phyloP scores from a whole-genome alignment of 2,113 vertebrate species.

The Nyctibius bracteatus region DNA sequence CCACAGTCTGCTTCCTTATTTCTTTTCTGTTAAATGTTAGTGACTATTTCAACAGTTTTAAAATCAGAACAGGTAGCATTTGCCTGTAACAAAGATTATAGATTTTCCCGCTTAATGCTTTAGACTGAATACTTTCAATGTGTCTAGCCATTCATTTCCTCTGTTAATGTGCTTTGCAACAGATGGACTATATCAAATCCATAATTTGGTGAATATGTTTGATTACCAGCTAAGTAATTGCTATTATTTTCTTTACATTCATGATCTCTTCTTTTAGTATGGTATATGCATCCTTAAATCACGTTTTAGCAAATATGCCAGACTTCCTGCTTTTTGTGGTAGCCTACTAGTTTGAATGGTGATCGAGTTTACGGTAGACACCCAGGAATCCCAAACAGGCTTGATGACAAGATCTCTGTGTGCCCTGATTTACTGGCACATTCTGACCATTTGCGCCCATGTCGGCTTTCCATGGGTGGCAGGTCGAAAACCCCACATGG shows the following conservation, averaged over 20 bases:
- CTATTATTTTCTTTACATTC: neutral
- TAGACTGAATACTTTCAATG: neutral
- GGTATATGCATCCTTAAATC: neutral
- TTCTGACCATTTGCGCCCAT: fast-evolving
- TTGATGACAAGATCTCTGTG: neutral
- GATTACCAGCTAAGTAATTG: neutral
- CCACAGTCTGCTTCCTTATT: neutral
- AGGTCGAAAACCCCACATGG: neutral
- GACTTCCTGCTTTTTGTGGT: neutral
- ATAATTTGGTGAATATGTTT: neutral
- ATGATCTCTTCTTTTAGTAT: neutral
- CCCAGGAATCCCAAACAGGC: neutral
- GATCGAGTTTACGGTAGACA: neutral
- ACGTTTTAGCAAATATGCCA: neutral
- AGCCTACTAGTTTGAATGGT: neutral
- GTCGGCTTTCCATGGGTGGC: neutral
- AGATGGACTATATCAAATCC: neutral
- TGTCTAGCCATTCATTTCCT: neutral
- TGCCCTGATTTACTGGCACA: neutral
- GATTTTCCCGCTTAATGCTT: neutral
- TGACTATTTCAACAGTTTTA: neutral
- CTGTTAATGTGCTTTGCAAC: neutral
- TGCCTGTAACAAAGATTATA: neutral
- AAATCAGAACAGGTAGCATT: neutral
- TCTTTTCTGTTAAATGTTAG: neutral